phyloP scores from a whole-genome alignment of 2,113 vertebrate genomes.

The Eolophus roseicapilla region DNA sequence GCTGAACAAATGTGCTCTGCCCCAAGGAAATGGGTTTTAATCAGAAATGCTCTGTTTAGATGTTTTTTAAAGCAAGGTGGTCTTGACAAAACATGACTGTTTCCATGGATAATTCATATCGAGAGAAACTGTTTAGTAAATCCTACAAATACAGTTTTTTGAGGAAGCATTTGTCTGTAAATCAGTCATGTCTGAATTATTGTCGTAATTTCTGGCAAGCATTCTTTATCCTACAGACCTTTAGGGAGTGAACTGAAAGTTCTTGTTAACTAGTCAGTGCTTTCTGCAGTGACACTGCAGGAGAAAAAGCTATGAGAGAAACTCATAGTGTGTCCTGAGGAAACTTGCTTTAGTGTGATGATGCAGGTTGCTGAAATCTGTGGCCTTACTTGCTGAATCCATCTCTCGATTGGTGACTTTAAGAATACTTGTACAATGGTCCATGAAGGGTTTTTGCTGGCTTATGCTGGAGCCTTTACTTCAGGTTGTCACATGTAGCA shows the following conservation, averaged over 20 bases:
- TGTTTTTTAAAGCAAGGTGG: background rate
- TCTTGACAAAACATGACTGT: background rate
- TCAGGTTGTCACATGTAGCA: background rate
- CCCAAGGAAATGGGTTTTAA: background rate
- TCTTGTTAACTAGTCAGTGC: background rate
- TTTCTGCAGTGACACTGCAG: background rate
- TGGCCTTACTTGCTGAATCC: background rate
- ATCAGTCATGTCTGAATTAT: background rate
- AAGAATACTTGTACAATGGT: background rate
- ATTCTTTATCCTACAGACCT: background rate
- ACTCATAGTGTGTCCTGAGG: background rate
- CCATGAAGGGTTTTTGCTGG: background rate
- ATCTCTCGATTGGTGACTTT: background rate
- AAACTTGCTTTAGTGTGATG: background rate
- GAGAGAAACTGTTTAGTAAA: background rate
- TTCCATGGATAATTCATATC: background rate
- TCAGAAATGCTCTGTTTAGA: background rate
- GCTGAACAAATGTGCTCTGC: background rate
- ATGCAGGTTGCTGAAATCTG: background rate
- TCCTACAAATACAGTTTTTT: background rate
- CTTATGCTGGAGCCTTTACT: background rate
- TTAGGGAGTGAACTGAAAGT: background rate
- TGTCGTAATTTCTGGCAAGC: background rate
- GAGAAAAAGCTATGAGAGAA: background rate
- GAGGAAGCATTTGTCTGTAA: background rate